A percentile compares a stretch with the other conserved stretches of the same genome.
These are phyloP conservation scores for Caenorhabditis becei DNA, from an alignment of 2,888 invertebrate species.

Conservation along the genomic window DNA sequence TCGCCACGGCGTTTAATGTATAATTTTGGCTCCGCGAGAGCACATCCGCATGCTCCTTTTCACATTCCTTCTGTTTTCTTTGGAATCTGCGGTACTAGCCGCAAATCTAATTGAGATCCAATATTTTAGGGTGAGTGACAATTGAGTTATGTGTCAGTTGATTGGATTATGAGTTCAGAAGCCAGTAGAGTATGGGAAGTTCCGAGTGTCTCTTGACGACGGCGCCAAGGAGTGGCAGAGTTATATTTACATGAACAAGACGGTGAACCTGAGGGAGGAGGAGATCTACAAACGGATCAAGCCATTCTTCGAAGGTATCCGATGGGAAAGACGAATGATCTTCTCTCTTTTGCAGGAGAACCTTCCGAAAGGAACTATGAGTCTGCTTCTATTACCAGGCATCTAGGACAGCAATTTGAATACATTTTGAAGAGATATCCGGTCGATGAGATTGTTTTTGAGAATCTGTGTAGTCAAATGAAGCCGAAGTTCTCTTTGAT, in stretches of 20 bases:
- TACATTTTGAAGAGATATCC: conserved; percentile 33
- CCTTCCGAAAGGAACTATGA: conserved; percentile 35
- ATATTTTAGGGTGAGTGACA: conserved; percentile 49
- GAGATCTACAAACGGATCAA: conserved; percentile 53
- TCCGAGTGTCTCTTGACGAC: conserved; percentile 23
- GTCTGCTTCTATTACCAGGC: conserved; percentile 55
- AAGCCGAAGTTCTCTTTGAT: conserved; percentile 56
- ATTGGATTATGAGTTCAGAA: conserved; percentile 29
- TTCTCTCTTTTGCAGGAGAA: conserved; percentile 21
- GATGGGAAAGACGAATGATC: neutral
- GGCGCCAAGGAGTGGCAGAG: conserved; percentile 50
- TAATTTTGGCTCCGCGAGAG: conserved; percentile 16
- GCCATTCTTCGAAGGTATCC: conserved; percentile 50
- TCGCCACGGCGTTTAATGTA: conserved; percentile 14
- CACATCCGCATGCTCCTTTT: conserved; percentile 16
- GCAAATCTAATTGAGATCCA: conserved; percentile 44
- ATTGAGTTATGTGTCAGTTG: neutral
- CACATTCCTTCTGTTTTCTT: conserved; percentile 34
- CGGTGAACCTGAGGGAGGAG: conserved; percentile 46
- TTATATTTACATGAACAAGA: conserved; percentile 50
- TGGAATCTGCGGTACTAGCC: neutral
- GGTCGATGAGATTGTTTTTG: conserved; percentile 45
- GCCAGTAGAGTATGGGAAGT: conserved; percentile 54
- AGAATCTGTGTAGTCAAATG: conserved; percentile 60
- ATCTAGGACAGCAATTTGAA: conserved; percentile 51